Evolutionary conservation across 2,113 vertebrate genomes (phyloP).

Genomic region (Abramis brama): DNA sequence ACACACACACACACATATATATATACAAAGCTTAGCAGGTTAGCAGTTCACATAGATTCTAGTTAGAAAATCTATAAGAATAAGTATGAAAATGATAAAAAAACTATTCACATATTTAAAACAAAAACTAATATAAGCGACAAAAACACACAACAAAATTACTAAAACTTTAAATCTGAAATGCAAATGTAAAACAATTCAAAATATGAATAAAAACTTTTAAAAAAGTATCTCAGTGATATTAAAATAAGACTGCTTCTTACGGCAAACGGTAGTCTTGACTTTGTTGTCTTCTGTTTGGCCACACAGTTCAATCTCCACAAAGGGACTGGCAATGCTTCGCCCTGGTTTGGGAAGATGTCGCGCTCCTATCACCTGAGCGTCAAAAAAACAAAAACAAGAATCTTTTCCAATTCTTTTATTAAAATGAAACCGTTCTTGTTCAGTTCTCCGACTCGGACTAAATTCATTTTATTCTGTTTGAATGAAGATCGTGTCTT

Average conservation of each 20-base stretch:
- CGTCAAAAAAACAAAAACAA: not conserved
- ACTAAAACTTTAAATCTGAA: not conserved
- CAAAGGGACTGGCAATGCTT: constrained; percentile 92
- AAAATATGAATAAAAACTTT: constrained; percentile 5
- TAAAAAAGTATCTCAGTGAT: not conserved
- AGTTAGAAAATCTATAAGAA: not conserved
- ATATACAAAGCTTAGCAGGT: too few relatives aligned
- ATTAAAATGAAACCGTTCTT: not conserved
- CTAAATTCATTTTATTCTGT: not conserved
- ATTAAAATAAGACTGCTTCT: constrained; percentile 19
- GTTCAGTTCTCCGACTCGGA: not conserved
- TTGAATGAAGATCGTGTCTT: constrained; percentile 31
- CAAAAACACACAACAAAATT: not conserved
- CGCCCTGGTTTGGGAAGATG: constrained; percentile 91
- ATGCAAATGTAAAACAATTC: not conserved
- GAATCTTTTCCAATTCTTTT: not conserved
- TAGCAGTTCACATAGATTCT: not conserved
- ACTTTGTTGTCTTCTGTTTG: constrained; percentile 88
- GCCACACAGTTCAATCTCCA: constrained; percentile 94
- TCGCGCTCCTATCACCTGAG: constrained; percentile 90
- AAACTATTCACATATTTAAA: not conserved
- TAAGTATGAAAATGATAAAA: not conserved
- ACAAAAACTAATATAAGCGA: not conserved
- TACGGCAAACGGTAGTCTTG: constrained; percentile 86
- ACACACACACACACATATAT: too few relatives aligned